A percentile compares a stretch with the other conserved stretches of the same genome.
Conservation (phyloP, 2,888 invertebrate species). For the Julus scandinavius region DNA sequence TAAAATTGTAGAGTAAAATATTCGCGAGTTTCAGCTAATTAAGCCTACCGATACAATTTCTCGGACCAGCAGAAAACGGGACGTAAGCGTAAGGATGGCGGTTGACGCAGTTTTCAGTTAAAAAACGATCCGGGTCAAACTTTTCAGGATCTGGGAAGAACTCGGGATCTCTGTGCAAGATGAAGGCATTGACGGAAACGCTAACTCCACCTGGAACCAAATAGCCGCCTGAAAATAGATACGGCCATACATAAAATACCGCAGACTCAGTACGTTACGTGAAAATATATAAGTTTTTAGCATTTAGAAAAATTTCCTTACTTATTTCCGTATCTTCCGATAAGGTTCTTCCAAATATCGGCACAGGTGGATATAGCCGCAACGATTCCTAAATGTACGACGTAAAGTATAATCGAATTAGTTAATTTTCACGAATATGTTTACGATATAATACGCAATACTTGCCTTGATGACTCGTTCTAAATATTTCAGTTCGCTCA, state of each 20-base stretch:
- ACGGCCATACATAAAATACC: background rate
- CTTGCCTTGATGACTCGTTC: conserved; percentile 68
- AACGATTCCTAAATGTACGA: conserved; percentile 36
- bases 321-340: conserved; percentile 50
- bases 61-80: conserved; percentile 68
- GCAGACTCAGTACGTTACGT: background rate
- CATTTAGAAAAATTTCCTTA: background rate
- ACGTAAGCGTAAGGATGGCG: conserved; percentile 72
- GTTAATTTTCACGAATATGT: background rate
- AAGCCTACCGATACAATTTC: conserved; percentile 57
- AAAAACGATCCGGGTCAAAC: conserved; percentile 83
- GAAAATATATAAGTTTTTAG: background rate
- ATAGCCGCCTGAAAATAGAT: conserved; percentile 68
- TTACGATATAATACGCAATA: background rate
- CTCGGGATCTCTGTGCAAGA: conserved; percentile 74
- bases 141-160: conserved; percentile 75
- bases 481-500: conserved; percentile 67
- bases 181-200: conserved; percentile 73
- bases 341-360: conserved; percentile 46
- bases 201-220: conserved; percentile 78
- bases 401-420: background rate
- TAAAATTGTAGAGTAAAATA: no score
- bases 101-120: conserved; percentile 77
- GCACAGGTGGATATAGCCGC: conserved; percentile 51
- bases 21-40: background rate